Base-by-base conservation (phyloP, 2,888 invertebrate species). In the Sesamia inferens region DNA sequence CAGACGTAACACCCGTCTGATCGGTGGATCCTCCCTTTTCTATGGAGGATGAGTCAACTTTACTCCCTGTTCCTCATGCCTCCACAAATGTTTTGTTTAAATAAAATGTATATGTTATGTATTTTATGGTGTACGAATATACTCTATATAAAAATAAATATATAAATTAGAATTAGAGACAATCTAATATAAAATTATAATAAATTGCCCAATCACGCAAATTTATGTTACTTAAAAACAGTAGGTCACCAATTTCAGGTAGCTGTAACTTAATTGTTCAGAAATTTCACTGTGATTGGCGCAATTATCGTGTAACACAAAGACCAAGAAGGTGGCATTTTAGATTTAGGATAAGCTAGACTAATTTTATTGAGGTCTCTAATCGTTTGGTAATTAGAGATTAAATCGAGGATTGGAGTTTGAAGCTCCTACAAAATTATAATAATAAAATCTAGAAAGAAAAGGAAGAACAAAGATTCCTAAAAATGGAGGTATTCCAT, bases 261-360 rank as follows among this genome's bases (percentile, higher is more conserved):
- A n/a, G 11, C 42, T 59, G 0, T 51, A 61, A 63, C 58, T 63
- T 66, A 78, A 72, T 82, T 63, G 58, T 51, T 47, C 48, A 39
- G 31, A 22, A 58, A 58, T 24, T 31, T 64, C 31, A 39, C n/a
- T 69, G 24, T 82, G 73, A 82, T 59, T 73, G 22, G 39, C 13
- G 19, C 10, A 73, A 78, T 80, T 67, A 73, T 78, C 44, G 42
- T 67, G 66, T 78, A 67, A 19, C 78, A 71, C 39, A 63, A 68
- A 69, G 63, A 44, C 59, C 39, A 81, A 64, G 55, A 64, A 61
- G 59, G 82, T 19, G 48, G 55, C 68, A 31, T 42, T 65, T 55
- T 16, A 6, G 47, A 47, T 69, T 81, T n/a, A 24, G 13, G 42
- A 47, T n/a, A 57, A 31, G 58, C 68, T 78, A 68, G 54, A 51